Percentiles rank a stretch among this genome's conserved stretches.
Conservation (phyloP, 2,797 vertebrate genomes). For the Danio jaintianensis region DNA sequence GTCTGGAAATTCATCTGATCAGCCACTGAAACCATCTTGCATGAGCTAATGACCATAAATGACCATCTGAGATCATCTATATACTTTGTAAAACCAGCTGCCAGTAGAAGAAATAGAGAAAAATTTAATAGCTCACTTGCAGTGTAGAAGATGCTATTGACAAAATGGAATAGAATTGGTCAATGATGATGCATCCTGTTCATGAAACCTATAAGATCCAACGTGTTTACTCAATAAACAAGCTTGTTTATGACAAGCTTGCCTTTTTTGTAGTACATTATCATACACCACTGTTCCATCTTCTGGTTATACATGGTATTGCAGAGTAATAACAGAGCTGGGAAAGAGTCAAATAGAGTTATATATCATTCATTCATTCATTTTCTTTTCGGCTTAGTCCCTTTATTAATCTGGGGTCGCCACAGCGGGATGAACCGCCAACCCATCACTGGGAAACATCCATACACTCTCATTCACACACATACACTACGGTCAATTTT, state of each 20-base stretch:
- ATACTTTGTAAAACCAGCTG: neutral
- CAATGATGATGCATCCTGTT: neutral
- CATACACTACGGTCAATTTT: no score
- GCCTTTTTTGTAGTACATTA: neutral
- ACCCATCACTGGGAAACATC: no score
- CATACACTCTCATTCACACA: no score
- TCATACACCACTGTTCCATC: neutral
- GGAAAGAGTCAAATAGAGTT: neutral
- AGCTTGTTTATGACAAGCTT: neutral
- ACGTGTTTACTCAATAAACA: neutral
- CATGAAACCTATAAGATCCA: conserved; percentile 1
- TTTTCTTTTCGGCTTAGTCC: no score
- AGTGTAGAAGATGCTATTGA: neutral
- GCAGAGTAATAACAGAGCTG: conserved; percentile 5
- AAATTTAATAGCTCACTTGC: neutral
- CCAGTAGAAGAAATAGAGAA: neutral
- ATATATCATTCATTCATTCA: no score
- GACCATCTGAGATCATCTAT: neutral
- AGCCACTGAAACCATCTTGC: neutral
- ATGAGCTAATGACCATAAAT: neutral
- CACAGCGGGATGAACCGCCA: no score
- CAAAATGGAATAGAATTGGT: neutral
- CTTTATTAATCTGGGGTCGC: no score
- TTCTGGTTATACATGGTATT: conserved; percentile 9
- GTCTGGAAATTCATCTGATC: neutral